Evolutionary conservation across 2,888 invertebrate species (phyloP), one percentile per base, ranked within the genome.

Genomic region (Mesochorus sp.): DNA sequence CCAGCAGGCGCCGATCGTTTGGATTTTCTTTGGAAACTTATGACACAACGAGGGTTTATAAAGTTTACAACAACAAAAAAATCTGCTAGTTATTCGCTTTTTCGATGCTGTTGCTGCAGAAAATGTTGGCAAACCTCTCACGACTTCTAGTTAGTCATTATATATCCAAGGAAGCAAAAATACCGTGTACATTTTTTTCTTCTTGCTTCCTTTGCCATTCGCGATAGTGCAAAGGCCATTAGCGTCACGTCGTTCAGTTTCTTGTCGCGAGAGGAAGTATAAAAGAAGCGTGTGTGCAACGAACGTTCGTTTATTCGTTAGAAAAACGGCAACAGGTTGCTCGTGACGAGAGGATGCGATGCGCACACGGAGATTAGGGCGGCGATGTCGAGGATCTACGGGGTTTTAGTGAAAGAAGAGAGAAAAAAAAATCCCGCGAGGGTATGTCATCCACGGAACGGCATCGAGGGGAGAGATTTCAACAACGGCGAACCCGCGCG

Each of bases 321-420:
- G 51, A 72, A 77, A 64, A 76, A 66, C 37, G 80, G 73, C 80
- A 77, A 80, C 80, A 80, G 70, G 77, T 77, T 76, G 79, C 42
- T 44, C 14, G 12, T n/a, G 53, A 21, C 66, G 53, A 37, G 55
- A 14, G 28, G 68, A 34, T 31, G 24, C 64, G 49, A 70, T 55
- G 67, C 39, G 66, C 37, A 61, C 21, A 34, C 10, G 37, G 42
- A 55, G 49, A 77, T 80, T 73, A 73, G 73, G 64, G 62, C 31
- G 64, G 14, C 24, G 47, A 57, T 57, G 61, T 67, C 44, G 44
- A 61, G 21, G 37, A 57, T 64, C 34, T 51, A 53, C 67, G 53
- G 39, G 37, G 73, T 37, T 17, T 21, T 62, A 14, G 39, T 17
- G 44, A 64, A 49, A 61, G 31, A 51, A 37, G 10, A 24, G n/a